These are phyloP conservation scores for Erynnis tages DNA, from an alignment of 2,888 invertebrate species.

Conservation along the genomic window DNA sequence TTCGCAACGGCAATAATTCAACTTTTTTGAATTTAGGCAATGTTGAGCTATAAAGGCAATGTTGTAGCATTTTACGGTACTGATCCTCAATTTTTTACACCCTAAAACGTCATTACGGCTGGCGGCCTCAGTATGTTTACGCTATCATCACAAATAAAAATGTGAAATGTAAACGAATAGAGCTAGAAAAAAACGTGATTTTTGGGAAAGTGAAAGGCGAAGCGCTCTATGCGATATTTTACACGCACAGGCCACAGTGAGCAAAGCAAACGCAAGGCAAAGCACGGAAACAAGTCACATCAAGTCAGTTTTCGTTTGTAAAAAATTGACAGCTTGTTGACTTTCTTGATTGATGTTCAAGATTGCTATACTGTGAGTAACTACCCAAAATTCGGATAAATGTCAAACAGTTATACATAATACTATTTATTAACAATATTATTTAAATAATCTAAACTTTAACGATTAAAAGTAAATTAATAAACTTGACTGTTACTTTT, in stretches of 20 bases:
- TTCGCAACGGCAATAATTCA: too few relatives aligned
- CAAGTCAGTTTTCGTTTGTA: neutral
- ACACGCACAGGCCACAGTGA: neutral
- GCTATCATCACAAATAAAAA: neutral
- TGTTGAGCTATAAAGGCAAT: too few relatives aligned
- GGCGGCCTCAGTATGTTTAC: neutral
- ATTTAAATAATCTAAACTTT: too few relatives aligned
- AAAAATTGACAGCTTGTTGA: slow-evolving; percentile 10
- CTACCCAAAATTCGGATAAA: too few relatives aligned
- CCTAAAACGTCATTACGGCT: slow-evolving; percentile 11
- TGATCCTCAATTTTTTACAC: slow-evolving; percentile 32
- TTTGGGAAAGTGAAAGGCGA: slow-evolving; percentile 40
- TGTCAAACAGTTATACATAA: too few relatives aligned
- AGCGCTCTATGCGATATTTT: slow-evolving; percentile 20
- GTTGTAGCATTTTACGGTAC: too few relatives aligned
- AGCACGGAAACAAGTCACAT: neutral
- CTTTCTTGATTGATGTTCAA: neutral
- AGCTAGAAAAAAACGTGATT: slow-evolving; percentile 30
- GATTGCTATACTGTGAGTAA: too few relatives aligned
- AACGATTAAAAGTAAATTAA: too few relatives aligned
- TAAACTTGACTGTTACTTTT: too few relatives aligned
- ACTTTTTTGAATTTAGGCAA: too few relatives aligned
- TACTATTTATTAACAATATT: too few relatives aligned
- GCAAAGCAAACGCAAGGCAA: neutral
- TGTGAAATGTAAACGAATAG: neutral